Evolutionary conservation across 1,140 invertebrate species (phyloP), one percentile per base, ranked within the genome.

Genomic region (Trichonephila clavipes): DNA sequence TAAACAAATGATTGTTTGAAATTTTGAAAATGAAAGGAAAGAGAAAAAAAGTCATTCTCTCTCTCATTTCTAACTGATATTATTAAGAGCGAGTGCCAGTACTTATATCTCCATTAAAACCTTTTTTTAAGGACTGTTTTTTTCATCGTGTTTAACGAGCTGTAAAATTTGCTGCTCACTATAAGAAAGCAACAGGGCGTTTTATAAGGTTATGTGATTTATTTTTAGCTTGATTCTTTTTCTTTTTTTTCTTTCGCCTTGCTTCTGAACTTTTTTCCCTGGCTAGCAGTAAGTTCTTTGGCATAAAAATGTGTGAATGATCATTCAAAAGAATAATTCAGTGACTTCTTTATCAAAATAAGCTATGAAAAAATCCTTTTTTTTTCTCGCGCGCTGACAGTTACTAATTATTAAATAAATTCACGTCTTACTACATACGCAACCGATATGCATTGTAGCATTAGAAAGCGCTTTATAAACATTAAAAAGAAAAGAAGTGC

Each of bases 401-500:
- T 58, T n/a, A 64, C 81, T 91, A 85, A 85, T 83, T 77, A 83
- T 58, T 83, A 91, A 91, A 91, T 91, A 91, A 83, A 91, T 59
- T n/a, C 44, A 16, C 21, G 21, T 83, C 34, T 77, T 24, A 10
- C 21, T 69, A 69, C 66, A 8, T n/a, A 21, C 10, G 28, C 16
- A 18, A 34, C 16, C 0, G 28, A 77, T 18, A 40, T 18, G 16
- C 6, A 14, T 3, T 77, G 28, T 40, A 16, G 2, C 18, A 77
- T 77, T 77, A 77, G 21, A n/a, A 69, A 69, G 6, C 21, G 19
- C 24, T 28, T 28, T 34, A 28, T 72, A n/a, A 28, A 28, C n/a
- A 66, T 18, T 19, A 3, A 66, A 19, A 21, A 21, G 62, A 66
- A 66, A 66, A 19, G 62, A 2, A 19, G 7, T 21, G 61, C 5